Conservation (phyloP, 1,140 invertebrate species). For the Cataglyphis hispanica region DNA sequence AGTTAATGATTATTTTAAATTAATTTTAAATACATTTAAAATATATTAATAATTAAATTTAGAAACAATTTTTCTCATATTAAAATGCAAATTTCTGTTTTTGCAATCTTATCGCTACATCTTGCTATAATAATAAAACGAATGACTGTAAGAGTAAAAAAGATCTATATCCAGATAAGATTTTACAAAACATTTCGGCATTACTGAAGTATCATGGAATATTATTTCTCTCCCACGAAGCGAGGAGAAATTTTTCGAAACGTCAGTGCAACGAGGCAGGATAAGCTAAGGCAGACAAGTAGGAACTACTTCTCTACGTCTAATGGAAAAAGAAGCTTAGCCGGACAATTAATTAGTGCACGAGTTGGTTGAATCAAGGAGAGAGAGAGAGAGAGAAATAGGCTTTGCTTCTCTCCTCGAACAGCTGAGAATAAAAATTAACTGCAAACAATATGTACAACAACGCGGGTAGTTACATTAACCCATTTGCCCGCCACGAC, state of each 20-base stretch:
- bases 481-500: slow-evolving; percentile 69
- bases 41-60: not conserved
- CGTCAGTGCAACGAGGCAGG: slow-evolving; percentile 3
- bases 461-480: slow-evolving; percentile 72
- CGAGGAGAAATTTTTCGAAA: slow-evolving; percentile 15
- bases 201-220: not conserved
- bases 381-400: slow-evolving; percentile 66
- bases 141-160: not conserved
- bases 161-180: not conserved
- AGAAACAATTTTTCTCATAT: not conserved
- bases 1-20: not conserved
- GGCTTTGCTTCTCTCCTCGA: slow-evolving; percentile 37
- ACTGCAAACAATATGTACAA: slow-evolving; percentile 52
- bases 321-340: slow-evolving; percentile 54
- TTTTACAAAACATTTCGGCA: not conserved
- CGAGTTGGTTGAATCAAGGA: slow-evolving; percentile 56
- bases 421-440: slow-evolving; percentile 65
- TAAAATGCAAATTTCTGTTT: not conserved
- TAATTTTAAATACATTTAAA: too few relatives aligned
- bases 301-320: slow-evolving; percentile 10
- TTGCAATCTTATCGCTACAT: not conserved
- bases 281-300: slow-evolving; percentile 30
- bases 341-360: slow-evolving; percentile 71
- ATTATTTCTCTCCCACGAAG: not conserved
- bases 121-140: not conserved